phyloP scores from a whole-genome alignment of 2,113 vertebrate genomes.

The Thalassoma bifasciatum region DNA sequence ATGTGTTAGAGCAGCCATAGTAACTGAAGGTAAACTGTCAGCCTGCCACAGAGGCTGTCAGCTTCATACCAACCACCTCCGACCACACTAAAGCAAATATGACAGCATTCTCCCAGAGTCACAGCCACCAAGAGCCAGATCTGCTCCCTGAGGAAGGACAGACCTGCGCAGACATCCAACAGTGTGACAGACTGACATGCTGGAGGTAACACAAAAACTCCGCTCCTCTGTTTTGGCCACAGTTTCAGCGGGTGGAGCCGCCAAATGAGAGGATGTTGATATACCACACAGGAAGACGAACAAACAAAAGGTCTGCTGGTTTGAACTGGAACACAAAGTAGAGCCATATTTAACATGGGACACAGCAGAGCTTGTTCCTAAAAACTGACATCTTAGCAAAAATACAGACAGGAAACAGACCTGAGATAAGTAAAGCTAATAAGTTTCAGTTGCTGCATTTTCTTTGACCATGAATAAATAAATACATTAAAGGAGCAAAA shows the following conservation, averaged over 20 bases:
- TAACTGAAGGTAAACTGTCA: constrained; percentile 50
- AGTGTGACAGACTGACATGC: not conserved
- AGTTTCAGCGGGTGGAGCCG: constrained; percentile 27
- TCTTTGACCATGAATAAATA: too few species aligned
- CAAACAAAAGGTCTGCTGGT: constrained; percentile 53
- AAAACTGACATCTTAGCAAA: too few species aligned
- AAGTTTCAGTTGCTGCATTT: too few species aligned
- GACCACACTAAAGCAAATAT: constrained; percentile 40
- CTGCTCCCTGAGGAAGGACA: not conserved
- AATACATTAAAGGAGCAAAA: too few species aligned
- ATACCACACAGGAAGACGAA: constrained; percentile 67
- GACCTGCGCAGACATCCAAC: not conserved
- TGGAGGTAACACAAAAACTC: not conserved
- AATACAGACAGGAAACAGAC: too few species aligned
- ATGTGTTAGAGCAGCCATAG: constrained; percentile 51
- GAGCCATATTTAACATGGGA: not conserved
- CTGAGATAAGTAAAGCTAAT: too few species aligned
- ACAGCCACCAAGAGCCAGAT: not conserved
- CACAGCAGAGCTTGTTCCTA: not conserved
- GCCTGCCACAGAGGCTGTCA: constrained; percentile 37
- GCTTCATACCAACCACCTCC: constrained; percentile 24
- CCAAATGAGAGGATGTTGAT: constrained; percentile 71
- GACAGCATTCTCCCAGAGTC: constrained; percentile 20
- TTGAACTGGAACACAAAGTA: constrained; percentile 13
- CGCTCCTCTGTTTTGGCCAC: constrained; percentile 8